Base-by-base conservation (phyloP, 1,140 invertebrate genomes). In the Plutomurus gul region DNA sequence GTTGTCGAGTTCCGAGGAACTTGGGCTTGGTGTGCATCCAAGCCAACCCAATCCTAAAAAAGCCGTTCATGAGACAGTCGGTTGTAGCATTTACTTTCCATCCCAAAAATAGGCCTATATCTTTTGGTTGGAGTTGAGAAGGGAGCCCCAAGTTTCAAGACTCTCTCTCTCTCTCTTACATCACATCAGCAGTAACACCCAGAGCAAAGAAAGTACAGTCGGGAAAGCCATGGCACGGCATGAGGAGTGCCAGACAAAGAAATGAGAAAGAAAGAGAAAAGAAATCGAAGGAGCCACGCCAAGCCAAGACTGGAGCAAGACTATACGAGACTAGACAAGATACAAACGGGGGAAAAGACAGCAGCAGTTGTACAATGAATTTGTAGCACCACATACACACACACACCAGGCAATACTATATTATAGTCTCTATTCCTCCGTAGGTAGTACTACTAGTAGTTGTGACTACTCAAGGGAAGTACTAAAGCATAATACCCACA, bases 21-120 rank as follows among this genome's bases (percentile, higher is more conserved):
- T 65, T 33, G 30, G 56, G 56, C 27, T 65, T 65, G 30, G 56
- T 65, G 56, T 65, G 56, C 56, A 65, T 65, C 56, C 56, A 65
- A 65, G 56, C 56, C 56, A 65, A 65, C 56, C 36, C 56, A 65
- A 65, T 65, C 56, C 56, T 65, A 65, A 65, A 65, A 65, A 65
- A 65, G 56, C 56, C 56, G 56, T 65, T 65, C 56, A 65, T 65
- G 56, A 65, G 56, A 65, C 56, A 65, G 56, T 65, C 46, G 20
- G 46, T 49, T 20, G 46, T 4, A 20, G 16, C 16, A 56, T 56
- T 56, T 56, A 22, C 51, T 27, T 56, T 56, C 25, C 51, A 13
- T 56, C 20, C 18, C 13, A 20, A 18, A 49, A 18, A 8, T 18
- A 49, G 46, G 7, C 11, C n/a, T 18, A 65, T 36, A 65, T 36